A percentile compares a stretch with the other conserved stretches of the same genome.
phyloP scores from a whole-genome alignment of 2,797 vertebrate species.

The Pantherophis alleghaniensis region DNA sequence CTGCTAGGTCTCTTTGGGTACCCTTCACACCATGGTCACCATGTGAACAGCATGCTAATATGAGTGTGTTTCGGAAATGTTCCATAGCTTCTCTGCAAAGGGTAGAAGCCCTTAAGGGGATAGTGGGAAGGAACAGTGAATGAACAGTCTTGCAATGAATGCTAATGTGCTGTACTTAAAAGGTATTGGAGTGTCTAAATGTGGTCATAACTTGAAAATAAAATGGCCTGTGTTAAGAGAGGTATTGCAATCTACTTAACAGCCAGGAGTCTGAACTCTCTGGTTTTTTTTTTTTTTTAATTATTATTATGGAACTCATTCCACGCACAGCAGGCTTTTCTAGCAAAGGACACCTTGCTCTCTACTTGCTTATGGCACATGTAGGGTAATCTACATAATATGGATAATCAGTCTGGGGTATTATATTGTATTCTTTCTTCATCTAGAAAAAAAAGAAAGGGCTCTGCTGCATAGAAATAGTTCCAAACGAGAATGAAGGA shows the following conservation, averaged over 20 bases:
- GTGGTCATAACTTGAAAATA: conserved; percentile 23
- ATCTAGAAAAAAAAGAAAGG: not conserved
- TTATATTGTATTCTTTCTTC: not conserved
- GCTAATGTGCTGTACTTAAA: not conserved
- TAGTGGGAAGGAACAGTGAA: not conserved
- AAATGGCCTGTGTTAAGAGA: conserved; percentile 7
- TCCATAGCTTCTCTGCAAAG: not conserved
- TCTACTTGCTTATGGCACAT: not conserved
- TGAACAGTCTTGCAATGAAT: conserved; percentile 5
- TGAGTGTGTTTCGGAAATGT: not conserved
- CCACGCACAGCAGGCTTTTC: conserved; percentile 12
- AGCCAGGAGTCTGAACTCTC: conserved; percentile 16
- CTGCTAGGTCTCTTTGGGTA: not conserved
- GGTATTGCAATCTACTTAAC: conserved; percentile 4
- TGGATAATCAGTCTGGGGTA: conserved; percentile 13
- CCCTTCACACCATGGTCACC: not conserved
- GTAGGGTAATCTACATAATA: conserved; percentile 14
- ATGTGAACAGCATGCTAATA: not conserved
- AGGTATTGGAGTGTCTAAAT: not conserved
- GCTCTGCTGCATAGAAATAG: not conserved
- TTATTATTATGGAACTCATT: conserved; percentile 5
- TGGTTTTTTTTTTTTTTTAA: not conserved
- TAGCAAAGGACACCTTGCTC: conserved; percentile 7
- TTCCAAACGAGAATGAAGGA: not conserved
- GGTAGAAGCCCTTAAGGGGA: not conserved